Percentiles rank a stretch among this genome's conserved stretches.
Evolutionary conservation across 2,888 invertebrate genomes (phyloP).

Genomic region (Lottia gigantea): DNA sequence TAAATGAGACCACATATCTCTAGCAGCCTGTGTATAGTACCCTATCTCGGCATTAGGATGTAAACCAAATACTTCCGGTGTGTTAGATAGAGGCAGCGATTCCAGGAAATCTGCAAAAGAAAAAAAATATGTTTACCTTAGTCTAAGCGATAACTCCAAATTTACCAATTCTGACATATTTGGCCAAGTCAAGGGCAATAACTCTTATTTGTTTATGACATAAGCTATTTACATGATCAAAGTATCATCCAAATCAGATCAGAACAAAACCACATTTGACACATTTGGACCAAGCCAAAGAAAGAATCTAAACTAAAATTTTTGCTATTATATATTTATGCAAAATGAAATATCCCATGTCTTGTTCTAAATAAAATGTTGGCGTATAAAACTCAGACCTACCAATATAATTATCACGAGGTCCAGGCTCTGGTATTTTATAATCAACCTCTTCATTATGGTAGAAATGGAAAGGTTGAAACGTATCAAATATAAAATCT

Average conservation of each 20-base stretch:
- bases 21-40: slow-evolving; percentile 88
- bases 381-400: slow-evolving; percentile 13
- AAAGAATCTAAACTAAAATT: too few relatives aligned
- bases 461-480: slow-evolving; percentile 92
- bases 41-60: slow-evolving; percentile 97
- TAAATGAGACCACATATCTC: slow-evolving; percentile 86
- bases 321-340: too few relatives aligned
- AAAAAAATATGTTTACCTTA: background rate
- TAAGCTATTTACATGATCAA: too few relatives aligned
- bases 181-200: too few relatives aligned
- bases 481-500: slow-evolving; percentile 90
- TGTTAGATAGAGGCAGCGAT: slow-evolving; percentile 82
- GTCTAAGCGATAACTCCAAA: too few relatives aligned
- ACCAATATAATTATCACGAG: slow-evolving; percentile 64
- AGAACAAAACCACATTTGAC: too few relatives aligned
- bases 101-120: slow-evolving; percentile 79
- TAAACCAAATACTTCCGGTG: slow-evolving; percentile 90
- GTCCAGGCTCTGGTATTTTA: slow-evolving; percentile 75
- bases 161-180: too few relatives aligned
- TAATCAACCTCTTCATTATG: slow-evolving; percentile 81
- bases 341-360: too few relatives aligned
- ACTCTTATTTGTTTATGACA: too few relatives aligned
- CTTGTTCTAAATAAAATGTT: too few relatives aligned
- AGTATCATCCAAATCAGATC: too few relatives aligned
- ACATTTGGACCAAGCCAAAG: too few relatives aligned